These are phyloP conservation scores for Charanyca ferruginea DNA, from an alignment of 2,888 invertebrate species.

Conservation along the genomic window DNA sequence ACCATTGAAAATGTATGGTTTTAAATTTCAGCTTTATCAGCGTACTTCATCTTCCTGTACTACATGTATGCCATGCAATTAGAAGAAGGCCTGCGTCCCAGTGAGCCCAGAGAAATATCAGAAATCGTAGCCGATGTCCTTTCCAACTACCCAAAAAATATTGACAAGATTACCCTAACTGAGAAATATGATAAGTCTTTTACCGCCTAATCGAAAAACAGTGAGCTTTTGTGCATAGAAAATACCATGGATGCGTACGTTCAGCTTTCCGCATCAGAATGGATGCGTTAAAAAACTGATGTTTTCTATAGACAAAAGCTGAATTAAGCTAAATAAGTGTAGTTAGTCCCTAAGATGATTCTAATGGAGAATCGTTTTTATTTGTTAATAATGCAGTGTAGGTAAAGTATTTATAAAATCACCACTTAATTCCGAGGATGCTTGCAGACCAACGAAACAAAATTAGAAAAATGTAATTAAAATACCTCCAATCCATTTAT, in stretches of 20 bases:
- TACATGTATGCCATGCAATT: slow-evolving; percentile 55
- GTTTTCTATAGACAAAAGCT: no score
- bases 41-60: slow-evolving; percentile 59
- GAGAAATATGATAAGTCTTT: slow-evolving; percentile 31
- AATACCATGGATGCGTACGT: no score
- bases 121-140: slow-evolving; percentile 35
- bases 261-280: no score
- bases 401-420: no score
- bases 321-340: no score
- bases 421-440: no score
- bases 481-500: no score
- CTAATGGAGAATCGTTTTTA: background rate
- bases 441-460: no score
- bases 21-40: slow-evolving; percentile 48
- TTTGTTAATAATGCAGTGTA: no score
- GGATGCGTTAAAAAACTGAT: no score
- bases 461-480: no score
- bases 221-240: no score
- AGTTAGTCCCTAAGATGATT: slow-evolving; percentile 17
- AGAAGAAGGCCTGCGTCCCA: slow-evolving; percentile 38
- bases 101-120: slow-evolving; percentile 23
- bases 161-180: slow-evolving; percentile 50
- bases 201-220: background rate
- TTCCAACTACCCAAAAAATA: slow-evolving; percentile 41
- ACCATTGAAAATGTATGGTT: background rate